Evolutionary conservation across 2,888 invertebrate genomes (phyloP).

Genomic region (Brachypalpus laphriformis): DNA sequence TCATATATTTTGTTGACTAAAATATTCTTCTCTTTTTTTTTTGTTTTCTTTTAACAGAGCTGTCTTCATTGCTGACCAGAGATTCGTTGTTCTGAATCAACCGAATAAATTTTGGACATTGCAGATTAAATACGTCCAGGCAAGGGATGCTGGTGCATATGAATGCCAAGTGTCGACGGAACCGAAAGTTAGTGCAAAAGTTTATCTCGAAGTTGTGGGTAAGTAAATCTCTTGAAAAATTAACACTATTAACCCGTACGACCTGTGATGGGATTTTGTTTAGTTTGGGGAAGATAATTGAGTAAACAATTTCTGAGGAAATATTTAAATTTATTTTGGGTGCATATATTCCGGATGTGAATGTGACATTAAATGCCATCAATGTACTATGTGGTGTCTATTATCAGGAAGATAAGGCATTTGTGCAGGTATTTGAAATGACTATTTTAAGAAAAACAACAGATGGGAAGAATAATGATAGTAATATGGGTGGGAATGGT

Average conservation of each 20-base stretch:
- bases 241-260: constrained; percentile 31
- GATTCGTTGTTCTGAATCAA: constrained; percentile 91
- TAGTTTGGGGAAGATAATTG: constrained; percentile 31
- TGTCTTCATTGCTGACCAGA: constrained; percentile 96
- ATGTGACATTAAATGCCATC: not conserved
- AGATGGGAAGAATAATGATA: too few relatives aligned
- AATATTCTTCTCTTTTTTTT: constrained; percentile 16
- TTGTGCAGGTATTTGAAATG: too few relatives aligned
- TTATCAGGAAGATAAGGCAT: too few relatives aligned
- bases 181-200: constrained; percentile 96
- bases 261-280: constrained; percentile 14
- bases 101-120: constrained; percentile 89
- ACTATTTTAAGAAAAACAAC: too few relatives aligned
- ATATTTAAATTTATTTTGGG: constrained; percentile 14
- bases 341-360: not conserved
- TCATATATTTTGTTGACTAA: constrained; percentile 63
- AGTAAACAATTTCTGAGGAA: constrained; percentile 39
- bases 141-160: constrained; percentile 94
- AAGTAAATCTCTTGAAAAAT: constrained; percentile 82
- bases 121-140: constrained; percentile 95
- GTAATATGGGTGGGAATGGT: too few relatives aligned
- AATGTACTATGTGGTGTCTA: not conserved
- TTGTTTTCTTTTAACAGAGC: constrained; percentile 80
- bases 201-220: constrained; percentile 96
- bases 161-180: constrained; percentile 98